A percentile compares a stretch with the other conserved stretches of the same genome.
Evolutionary conservation across 2,888 invertebrate species (phyloP).

Genomic region (Uropetala carovei): DNA sequence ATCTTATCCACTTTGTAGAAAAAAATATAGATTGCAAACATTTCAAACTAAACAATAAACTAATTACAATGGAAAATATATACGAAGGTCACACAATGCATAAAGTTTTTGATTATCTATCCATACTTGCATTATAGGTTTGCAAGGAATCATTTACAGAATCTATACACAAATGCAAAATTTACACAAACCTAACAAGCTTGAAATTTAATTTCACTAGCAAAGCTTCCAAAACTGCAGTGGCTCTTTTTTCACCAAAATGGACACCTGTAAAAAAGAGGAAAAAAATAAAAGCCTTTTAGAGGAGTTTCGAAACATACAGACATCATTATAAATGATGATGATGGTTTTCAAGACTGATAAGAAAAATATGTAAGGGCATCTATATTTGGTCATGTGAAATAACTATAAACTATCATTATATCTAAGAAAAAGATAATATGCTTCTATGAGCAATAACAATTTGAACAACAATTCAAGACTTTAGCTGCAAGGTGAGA

Average conservation of each 20-base stretch:
- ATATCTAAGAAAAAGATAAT: not conserved
- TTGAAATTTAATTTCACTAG: constrained; percentile 45
- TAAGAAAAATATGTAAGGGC: not conserved
- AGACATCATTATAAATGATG: not conserved
- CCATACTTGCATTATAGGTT: constrained; percentile 65
- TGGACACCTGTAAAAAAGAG: constrained; percentile 72
- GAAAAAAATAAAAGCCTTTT: not conserved
- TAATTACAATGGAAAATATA: constrained; percentile 55
- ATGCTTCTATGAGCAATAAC: too few species aligned
- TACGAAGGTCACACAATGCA: constrained; percentile 34
- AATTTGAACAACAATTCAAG: too few species aligned
- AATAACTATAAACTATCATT: not conserved
- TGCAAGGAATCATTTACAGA: constrained; percentile 67
- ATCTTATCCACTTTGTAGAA: not conserved
- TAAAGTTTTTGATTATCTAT: not conserved
- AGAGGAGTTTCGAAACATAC: not conserved
- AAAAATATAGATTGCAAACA: not conserved
- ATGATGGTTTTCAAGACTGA: not conserved
- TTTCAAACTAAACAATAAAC: not conserved
- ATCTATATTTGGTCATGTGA: not conserved
- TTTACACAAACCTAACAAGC: constrained; percentile 63
- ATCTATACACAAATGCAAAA: constrained; percentile 66
- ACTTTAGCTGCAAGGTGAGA: too few species aligned
- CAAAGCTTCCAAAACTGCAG: not conserved
- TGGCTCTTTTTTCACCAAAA: constrained; percentile 72